Base-by-base conservation (phyloP, 2,113 vertebrate species). In the Poeciliopsis retropinna region DNA sequence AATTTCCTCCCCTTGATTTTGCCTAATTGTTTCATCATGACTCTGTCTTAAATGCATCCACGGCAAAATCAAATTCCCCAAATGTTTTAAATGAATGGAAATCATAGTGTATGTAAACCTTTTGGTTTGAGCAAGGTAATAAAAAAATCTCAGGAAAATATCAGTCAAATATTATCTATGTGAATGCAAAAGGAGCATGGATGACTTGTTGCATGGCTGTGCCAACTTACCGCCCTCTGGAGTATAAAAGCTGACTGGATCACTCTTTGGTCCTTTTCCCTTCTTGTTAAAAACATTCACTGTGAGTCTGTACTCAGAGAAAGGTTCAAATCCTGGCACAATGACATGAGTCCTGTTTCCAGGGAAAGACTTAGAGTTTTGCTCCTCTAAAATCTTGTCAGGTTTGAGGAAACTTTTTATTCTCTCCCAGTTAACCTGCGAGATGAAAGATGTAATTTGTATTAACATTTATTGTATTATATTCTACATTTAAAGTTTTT, bases 161-260 rank as follows among this genome's bases (percentile, higher is more conserved):
- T 41, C 39, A 14, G 39, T 41, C 39, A 14, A 17, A 17, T 57
- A 10, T 57, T n/a, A 57, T 57, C 51, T 15, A 41, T 15, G 4
- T 12, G 1, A 37, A 65, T n/a, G 22, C 12, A 39, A 15, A 27
- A 39, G 31, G 4, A 41, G 2, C 12, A 1, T 70, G 5, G 29
- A 51, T 72, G 57, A 28, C 31, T 22, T 34, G 9, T 14, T 17
- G 6, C 47, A 47, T 37, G 34, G 14, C 47, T 60, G 29, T 31
- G 64, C 27, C 1, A 32, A 9, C 95, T 95, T 82, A 99, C 98
- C 98, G 97, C 97, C 98, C 92, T 99, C 97, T 29, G 97, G 95
- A 44, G 97, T 99, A 71, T 90, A 93, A 84, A 99, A 98, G 60
- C 80, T 83, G 67, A 96, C 73, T 0, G 95, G 87, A 22, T 93